These are phyloP conservation scores for Dunckerocampus dactyliophorus DNA, from an alignment of 2,113 vertebrate genomes.

Conservation along the genomic window DNA sequence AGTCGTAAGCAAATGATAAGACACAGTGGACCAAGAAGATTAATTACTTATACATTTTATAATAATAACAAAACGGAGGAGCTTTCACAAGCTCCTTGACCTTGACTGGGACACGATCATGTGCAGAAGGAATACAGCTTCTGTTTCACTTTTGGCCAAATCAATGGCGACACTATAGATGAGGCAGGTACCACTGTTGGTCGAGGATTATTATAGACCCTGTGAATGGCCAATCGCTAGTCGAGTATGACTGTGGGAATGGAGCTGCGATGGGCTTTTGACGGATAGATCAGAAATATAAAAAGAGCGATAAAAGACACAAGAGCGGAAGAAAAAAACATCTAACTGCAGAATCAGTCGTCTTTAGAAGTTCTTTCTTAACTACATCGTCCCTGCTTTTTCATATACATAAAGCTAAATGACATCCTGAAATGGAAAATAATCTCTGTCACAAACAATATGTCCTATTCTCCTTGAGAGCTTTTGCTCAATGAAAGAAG, in stretches of 20 bases:
- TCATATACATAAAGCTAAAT: conserved; percentile 41
- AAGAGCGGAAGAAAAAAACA: conserved; percentile 26
- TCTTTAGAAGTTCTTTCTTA: conserved; percentile 31
- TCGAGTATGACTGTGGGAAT: conserved; percentile 52
- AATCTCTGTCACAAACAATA: conserved; percentile 37
- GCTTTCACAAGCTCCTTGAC: conserved; percentile 44
- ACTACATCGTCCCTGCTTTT: conserved; percentile 5
- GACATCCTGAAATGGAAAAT: conserved; percentile 51
- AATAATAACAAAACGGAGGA: conserved; percentile 29
- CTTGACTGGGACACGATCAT: conserved; percentile 59
- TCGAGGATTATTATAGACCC: conserved; percentile 62
- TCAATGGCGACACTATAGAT: conserved; percentile 41
- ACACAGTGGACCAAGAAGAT: conserved; percentile 28
- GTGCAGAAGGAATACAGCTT: conserved; percentile 31
- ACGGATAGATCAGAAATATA: conserved; percentile 52
- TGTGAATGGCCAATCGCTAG: conserved; percentile 53
- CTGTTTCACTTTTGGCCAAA: conserved; percentile 33
- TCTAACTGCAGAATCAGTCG: conserved; percentile 46
- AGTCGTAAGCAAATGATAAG: conserved; percentile 27
- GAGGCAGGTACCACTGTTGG: conserved; percentile 46
- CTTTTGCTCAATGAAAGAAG: conserved; percentile 49
- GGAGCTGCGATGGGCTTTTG: conserved; percentile 49
- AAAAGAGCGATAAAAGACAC: conserved; percentile 26
- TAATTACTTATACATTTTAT: conserved; percentile 21
- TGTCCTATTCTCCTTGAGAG: conserved; percentile 46